A percentile compares a stretch with the other conserved stretches of the same genome.
phyloP scores from a whole-genome alignment of 2,113 vertebrate genomes.

The Ahaetulla prasina region DNA sequence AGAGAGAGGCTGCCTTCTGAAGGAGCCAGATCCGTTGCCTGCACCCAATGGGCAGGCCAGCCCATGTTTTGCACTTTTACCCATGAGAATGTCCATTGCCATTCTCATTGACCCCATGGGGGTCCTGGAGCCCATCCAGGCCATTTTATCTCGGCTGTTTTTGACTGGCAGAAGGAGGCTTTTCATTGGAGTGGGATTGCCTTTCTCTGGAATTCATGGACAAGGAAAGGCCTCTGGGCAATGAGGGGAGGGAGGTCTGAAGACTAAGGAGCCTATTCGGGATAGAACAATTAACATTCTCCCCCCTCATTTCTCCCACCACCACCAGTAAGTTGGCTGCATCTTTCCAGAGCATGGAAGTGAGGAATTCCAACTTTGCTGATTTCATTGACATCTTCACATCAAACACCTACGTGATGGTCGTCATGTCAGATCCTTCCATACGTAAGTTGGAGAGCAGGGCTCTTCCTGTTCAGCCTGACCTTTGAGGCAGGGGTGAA shows the following conservation, averaged over 20 bases:
- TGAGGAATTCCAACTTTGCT: slow-evolving; percentile 98
- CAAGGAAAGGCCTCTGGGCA: no score
- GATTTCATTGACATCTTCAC: slow-evolving; percentile 99
- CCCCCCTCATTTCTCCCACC: neutral
- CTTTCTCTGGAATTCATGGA: neutral
- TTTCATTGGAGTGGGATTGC: neutral
- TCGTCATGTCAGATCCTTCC: slow-evolving; percentile 98
- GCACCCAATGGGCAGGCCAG: no score
- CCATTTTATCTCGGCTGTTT: neutral
- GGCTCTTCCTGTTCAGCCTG: neutral
- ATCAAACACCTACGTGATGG: slow-evolving; percentile 99
- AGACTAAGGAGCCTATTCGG: neutral
- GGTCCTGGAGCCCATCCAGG: neutral
- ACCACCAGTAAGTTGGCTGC: slow-evolving; percentile 89
- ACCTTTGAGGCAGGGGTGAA: no score
- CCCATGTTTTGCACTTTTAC: neutral
- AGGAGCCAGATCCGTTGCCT: neutral
- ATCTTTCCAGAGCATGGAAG: slow-evolving; percentile 99
- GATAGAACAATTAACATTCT: neutral
- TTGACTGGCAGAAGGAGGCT: neutral
- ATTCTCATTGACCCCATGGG: neutral
- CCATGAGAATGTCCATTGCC: neutral
- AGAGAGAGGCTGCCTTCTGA: neutral
- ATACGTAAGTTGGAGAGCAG: slow-evolving; percentile 84
- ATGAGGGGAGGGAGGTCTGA: neutral